Conservation (phyloP, 2,113 vertebrate species). For the Epinephelus lanceolatus region DNA sequence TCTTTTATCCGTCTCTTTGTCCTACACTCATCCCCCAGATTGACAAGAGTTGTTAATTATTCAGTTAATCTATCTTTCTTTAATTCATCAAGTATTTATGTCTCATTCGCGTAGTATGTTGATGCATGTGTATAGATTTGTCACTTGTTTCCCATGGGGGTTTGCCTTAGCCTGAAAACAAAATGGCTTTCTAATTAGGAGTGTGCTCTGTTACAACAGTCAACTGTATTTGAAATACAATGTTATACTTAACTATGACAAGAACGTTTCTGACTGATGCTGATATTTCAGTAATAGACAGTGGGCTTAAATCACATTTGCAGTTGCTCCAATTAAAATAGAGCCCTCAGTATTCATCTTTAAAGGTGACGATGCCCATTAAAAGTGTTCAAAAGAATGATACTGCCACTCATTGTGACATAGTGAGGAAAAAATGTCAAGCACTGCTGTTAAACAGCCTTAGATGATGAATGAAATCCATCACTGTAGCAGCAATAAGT, state of each 20-base stretch:
- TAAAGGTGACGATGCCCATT: background rate
- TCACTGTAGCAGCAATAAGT: slow-evolving; percentile 5
- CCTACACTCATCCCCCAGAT: background rate
- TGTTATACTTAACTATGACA: background rate
- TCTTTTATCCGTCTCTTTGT: slow-evolving; percentile 24
- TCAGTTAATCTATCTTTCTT: background rate
- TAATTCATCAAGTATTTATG: slow-evolving; percentile 7
- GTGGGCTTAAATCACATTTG: background rate
- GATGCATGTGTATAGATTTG: slow-evolving; percentile 2
- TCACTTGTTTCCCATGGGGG: background rate
- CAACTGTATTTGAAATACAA: background rate
- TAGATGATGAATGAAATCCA: slow-evolving; percentile 17
- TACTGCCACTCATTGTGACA: background rate
- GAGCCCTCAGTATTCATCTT: background rate
- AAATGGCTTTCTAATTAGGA: background rate
- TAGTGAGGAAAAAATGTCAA: background rate
- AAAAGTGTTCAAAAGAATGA: slow-evolving; percentile 4
- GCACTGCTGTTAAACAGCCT: background rate
- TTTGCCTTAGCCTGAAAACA: slow-evolving; percentile 6
- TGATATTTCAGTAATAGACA: slow-evolving; percentile 10
- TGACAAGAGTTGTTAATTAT: background rate
- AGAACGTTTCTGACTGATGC: slow-evolving; percentile 5
- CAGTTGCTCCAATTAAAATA: background rate
- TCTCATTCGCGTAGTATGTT: background rate
- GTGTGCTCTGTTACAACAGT: background rate